Evolutionary conservation across 1,140 invertebrate genomes (phyloP), one percentile per base, ranked within the genome.

Genomic region (Drosophila varians): DNA sequence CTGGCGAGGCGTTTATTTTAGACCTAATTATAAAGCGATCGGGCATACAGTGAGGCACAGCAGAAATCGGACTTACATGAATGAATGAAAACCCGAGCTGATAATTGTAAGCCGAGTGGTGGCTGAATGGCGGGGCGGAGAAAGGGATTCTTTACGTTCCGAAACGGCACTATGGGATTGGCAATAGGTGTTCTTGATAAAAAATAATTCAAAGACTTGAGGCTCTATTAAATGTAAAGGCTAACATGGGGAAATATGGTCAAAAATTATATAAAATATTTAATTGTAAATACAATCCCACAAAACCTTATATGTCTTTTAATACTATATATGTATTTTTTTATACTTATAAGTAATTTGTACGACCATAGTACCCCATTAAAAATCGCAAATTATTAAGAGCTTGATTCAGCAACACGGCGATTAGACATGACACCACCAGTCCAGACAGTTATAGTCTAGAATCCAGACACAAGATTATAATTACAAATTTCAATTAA

Each of bases 51-150:
- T 38, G 31, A 52, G 45, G 26, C 46, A 51, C 65, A 79, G 49
- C 56, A 65, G 61, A 31, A 31, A 74, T 74, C 77, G 73, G 73
- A 82, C 78, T 82, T 82, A 82, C 78, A 82, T 82, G 78, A 82
- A 82, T 82, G 78, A 82, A 82, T 82, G 77, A 82, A 77, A 65
- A 55, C 72, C 45, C 49, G 43, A 46, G 54, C 68, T 82, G 78
- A 82, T 82, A 82, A 79, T 9, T 31, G 28, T 1, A 40, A 25
- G 9, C 21, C 16, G 21, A 21, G 42, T 38, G 34, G 21, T 31
- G 1, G 28, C 8, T n/a, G 21, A n/a, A n/a, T n/a, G 36, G 36
- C 4, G 21, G 3, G 18, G 4, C 42, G n/a, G 19, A 5, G 18
- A 23, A 21, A 8, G 25, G 46, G 28, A 31, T 31, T 11, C 28